Base-by-base conservation (phyloP, 2,113 vertebrate genomes). In the Orthonyx spaldingii region DNA sequence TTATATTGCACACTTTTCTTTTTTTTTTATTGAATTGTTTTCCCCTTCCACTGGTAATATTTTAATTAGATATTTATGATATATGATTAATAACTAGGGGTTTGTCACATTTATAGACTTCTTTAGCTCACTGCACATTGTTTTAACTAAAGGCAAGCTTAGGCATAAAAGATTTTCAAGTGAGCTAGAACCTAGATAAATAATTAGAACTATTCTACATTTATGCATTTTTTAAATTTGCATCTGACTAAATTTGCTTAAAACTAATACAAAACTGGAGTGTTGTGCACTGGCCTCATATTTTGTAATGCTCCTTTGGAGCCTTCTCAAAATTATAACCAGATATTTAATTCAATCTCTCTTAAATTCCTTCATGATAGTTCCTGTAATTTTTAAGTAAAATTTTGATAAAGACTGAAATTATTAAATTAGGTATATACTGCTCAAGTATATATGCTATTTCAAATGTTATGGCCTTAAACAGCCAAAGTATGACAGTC, bases 21-120 rank as follows among this genome's bases (percentile, higher is more conserved):
- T 95, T 91, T 84, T 92, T 95, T 97, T 90, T 60, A 97, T 94
- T 96, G 33, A 74, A 57, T 78, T 91, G 81, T 90, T 97, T 95
- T 64, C 66, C 60, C 79, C 80, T 96, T 50, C 33, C 16, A 19
- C 7, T 81, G 33, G 24, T 50, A 91, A 39, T 93, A 82, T 66
- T 82, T 97, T 96, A 42, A 92, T 80, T 44, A 78, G 56, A 49
- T 95, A 69, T 95, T 97, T 94, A 95, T 83, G 47, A 79, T 89
- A 66, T 39, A 84, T 22, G 24, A 52, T 94, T 96, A 92, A 96
- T 92, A 97, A 96, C 96, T 85, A 93, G 44, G 70, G 39, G 4
- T 6, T 63, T 90, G 11, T 24, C 66, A 17, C 60, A 63, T 59
- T 64, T 77, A 55, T n/a, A 61, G 69, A 84, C 82, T 89, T 60